Evolutionary conservation across 2,797 vertebrate genomes (phyloP), one percentile per base, ranked within the genome.

Genomic region (Pangasius macronema): DNA sequence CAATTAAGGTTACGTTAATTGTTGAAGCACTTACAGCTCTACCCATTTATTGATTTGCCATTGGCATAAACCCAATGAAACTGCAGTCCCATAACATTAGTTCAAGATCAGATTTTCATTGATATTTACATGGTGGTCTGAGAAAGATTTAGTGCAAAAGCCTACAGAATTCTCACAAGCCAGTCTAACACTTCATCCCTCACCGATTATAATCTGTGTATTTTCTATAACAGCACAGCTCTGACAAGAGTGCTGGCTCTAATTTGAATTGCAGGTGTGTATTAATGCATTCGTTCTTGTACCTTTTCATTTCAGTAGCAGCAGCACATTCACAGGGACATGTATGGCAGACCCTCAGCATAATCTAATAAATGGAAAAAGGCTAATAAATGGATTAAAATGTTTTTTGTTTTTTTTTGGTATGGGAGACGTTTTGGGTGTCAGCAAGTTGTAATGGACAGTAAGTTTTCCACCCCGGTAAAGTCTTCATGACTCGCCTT

Each of bases 101-200:
- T 63, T 73, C 36, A 59, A 46, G 65, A 55, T 80, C 20, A 55
- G 72, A 67, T 80, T 80, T 65, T 57, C 42, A 36, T 55, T 83
- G 72, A 87, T 83, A 16, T 14, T 36, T n/a, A 36, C 49, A 16
- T 24, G 18, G 36, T 22, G 22, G 39, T 68, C 16, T 53, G 33
- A 53, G 33, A 13, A 11, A 24, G 77, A n/a, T 67, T 76, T 46
- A 63, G 22, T 80, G 33, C 16, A 79, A 53, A 77, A 3, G 42
- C 75, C 18, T 77, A 33, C 49, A 65, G 5, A 65, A 87, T 30
- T n/a, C 80, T 65, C 22, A 8, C 36, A n/a, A n/a, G 24, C 6
- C 80, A 46, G 57, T 42, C 1, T 24, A 89, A 84, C 55, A 61
- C 82, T 59, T 33, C 20, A 13, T 79, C 53, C n/a, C 9, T 39